Evolutionary conservation across 2,888 invertebrate species (phyloP), one percentile per base, ranked within the genome.

Genomic region (Acanthosepion lycidas): DNA sequence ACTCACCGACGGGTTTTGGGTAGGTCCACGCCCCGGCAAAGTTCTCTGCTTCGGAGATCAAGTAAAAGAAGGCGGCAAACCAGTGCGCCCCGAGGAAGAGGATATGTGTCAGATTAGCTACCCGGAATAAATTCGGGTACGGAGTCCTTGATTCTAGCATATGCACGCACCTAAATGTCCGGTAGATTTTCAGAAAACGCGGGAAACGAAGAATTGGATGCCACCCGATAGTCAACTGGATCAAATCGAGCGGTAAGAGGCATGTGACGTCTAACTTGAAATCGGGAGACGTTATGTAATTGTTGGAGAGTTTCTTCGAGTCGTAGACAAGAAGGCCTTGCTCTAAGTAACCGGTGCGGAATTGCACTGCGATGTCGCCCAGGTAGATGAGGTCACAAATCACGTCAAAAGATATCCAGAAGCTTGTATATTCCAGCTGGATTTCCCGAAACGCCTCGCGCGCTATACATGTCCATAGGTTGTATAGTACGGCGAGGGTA

Each of bases 51-150:
- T 99, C 99, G 15, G 99, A 99, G 95, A 99, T 98, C 97, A 99
- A 98, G 98, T 98, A 99, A 98, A 99, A 99, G 98, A 99, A 99
- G 97, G 99, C 99, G 95, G 99, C 99, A 97, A 99, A 99, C 99
- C 99, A 99, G 97, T 99, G 99, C 94, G 99, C 99, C 96, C 99
- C 98, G 97, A 99, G 98, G 96, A 99, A 98, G 96, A 99, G 98
- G 97, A 99, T 99, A 97, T 99, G 99, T 96, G 99, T 99, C 95
- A 99, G 98, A 98, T 99, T 99, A 97, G 99, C 98, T 96, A 99
- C 99, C 33, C 99, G 98, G 99, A 99, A 99, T 97, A 99, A 98
- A 98, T 99, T 99, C 51, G 99, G 99, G 98, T 99, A 99, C 95
- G 99, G 98, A 12, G 99, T 99, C 96, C 99, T 98, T 94, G 99